These are phyloP conservation scores for Patagioenas fasciata DNA, from an alignment of 2,113 vertebrate genomes.

Conservation along the genomic window DNA sequence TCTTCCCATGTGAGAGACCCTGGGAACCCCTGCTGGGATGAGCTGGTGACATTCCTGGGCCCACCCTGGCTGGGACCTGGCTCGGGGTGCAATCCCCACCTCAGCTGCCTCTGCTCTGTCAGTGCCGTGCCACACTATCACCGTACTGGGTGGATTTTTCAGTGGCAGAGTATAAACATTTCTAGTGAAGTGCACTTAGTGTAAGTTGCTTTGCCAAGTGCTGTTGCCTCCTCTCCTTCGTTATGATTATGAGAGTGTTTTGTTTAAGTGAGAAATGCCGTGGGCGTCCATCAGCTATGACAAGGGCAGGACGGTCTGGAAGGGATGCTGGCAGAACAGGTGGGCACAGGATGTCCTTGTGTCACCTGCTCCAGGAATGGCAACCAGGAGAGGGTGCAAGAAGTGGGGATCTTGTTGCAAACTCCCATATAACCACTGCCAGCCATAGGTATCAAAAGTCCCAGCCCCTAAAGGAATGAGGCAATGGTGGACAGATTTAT, in stretches of 20 bases:
- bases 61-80: background rate
- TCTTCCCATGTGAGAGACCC: background rate
- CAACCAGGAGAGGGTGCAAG: background rate
- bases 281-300: background rate
- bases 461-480: background rate
- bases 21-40: background rate
- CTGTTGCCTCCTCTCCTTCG: slow-evolving; percentile 4
- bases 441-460: background rate
- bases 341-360: background rate
- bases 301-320: background rate
- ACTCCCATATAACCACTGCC: fast-evolving
- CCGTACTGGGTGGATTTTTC: background rate
- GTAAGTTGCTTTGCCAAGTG: slow-evolving; percentile 27
- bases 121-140: background rate
- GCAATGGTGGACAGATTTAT: background rate
- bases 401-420: background rate
- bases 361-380: background rate
- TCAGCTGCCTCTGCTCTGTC: background rate
- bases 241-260: background rate
- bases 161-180: slow-evolving; percentile 45
- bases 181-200: slow-evolving; percentile 27
- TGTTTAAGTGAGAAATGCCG: background rate
- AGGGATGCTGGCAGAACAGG: background rate
- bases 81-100: background rate
- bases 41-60: background rate